phyloP scores from a whole-genome alignment of 2,113 vertebrate species.

The Tor tambroides region DNA sequence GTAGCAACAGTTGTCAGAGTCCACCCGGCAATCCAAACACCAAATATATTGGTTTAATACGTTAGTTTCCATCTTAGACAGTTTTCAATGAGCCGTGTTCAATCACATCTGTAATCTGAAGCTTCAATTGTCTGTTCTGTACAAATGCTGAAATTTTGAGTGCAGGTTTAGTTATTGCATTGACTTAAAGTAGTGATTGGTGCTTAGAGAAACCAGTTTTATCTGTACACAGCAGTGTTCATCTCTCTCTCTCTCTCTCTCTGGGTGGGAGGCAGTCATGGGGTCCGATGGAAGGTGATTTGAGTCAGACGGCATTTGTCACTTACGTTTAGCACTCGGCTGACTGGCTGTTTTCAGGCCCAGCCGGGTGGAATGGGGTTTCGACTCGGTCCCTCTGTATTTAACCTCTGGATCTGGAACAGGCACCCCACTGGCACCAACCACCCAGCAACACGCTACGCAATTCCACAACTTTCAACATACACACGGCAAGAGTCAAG shows the following conservation, averaged over 20 bases:
- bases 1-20: background rate
- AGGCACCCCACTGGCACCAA: slow-evolving; percentile 44
- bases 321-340: slow-evolving; percentile 75
- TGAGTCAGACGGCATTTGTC: slow-evolving; percentile 78
- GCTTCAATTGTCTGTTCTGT: background rate
- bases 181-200: background rate
- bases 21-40: background rate
- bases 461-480: background rate
- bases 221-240: background rate
- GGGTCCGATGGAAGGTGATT: slow-evolving; percentile 76
- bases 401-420: slow-evolving; percentile 54
- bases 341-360: slow-evolving; percentile 69
- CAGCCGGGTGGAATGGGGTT: slow-evolving; percentile 74
- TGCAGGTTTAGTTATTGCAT: background rate
- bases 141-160: background rate
- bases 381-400: slow-evolving; percentile 53
- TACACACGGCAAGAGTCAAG: slow-evolving; percentile 11
- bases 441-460: slow-evolving; percentile 17
- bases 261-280: slow-evolving; percentile 65
- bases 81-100: background rate
- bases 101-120: background rate
- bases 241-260: slow-evolving; percentile 1
- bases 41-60: background rate
- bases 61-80: background rate
- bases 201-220: background rate